Base-by-base conservation (phyloP, 2,888 invertebrate species). In the Ochropleura plecta region DNA sequence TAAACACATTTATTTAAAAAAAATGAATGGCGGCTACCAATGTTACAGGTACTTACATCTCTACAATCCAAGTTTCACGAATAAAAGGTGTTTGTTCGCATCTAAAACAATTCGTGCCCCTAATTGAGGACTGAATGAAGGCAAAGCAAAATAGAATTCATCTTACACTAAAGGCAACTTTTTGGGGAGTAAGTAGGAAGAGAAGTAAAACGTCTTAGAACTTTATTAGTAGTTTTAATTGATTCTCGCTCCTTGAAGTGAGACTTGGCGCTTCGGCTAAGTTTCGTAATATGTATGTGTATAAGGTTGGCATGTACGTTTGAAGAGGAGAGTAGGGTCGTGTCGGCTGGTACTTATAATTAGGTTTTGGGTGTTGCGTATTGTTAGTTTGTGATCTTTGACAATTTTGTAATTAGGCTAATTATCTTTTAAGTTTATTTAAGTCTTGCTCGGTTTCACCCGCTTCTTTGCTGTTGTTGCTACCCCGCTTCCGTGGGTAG, bases 151-250 rank as follows among this genome's bases (percentile, higher is more conserved):
- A 90, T 88, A 88, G 88, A 90, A 88, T 87, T 88, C 87, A 86
- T 88, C 87, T 88, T 85, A 88, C 86, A 88, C 86, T 88, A 88
- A 89, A 87, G 87, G 81, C 77, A 92, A 92, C 90, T 92, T 92
- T 90, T 88, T 81, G 88, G 88, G 88, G 85, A 80, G 90, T 87
- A 88, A 89, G 90, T 86, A 87, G 86, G 79, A 88, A 85, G 90
- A 79, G 89, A 86, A 89, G 90, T 89, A 90, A 91, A 91, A 92
- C 89, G 91, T 92, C 93, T 94, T 92, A 91, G 88, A 93, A 93
- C 89, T 93, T 92, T 91, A 92, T 92, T 92, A 92, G 91, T 93
- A 94, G 94, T 94, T 95, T 94, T 95, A 94, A 95, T 95, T 94
- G 93, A 90, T 92, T 92, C 89, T 88, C 91, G 91, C 92, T 92